A percentile compares a stretch with the other conserved stretches of the same genome.
Conservation (phyloP, 2,797 vertebrate species). For the Enteromius unitaeniatus region DNA sequence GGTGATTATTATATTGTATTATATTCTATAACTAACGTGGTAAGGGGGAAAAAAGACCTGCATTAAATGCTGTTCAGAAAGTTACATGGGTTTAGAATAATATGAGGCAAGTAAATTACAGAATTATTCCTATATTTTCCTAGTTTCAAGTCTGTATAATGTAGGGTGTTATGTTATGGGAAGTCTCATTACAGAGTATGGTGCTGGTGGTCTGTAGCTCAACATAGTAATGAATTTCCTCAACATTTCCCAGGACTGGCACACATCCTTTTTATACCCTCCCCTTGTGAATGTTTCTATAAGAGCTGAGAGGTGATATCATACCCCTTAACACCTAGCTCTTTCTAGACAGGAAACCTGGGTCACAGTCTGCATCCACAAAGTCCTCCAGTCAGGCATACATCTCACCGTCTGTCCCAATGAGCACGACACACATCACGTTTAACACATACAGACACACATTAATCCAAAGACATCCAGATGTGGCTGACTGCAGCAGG, state of each 20-base stretch:
- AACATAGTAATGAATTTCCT: slow-evolving; percentile 67
- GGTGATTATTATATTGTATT: background rate
- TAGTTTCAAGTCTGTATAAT: slow-evolving; percentile 51
- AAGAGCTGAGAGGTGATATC: slow-evolving; percentile 57
- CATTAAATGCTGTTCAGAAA: background rate
- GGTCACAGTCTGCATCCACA: slow-evolving; percentile 37
- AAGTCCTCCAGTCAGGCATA: slow-evolving; percentile 24
- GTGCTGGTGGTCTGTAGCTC: slow-evolving; percentile 64
- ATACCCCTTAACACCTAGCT: slow-evolving; percentile 33
- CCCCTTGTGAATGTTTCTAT: slow-evolving; percentile 44
- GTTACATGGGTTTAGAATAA: background rate
- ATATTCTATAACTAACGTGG: background rate
- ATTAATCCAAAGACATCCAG: slow-evolving; percentile 34
- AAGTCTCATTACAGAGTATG: slow-evolving; percentile 73
- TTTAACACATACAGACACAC: slow-evolving; percentile 23
- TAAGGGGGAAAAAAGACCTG: background rate
- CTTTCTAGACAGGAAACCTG: slow-evolving; percentile 54
- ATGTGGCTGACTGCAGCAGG: slow-evolving; percentile 27
- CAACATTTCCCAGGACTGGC: slow-evolving; percentile 61
- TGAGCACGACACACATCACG: slow-evolving; percentile 29
- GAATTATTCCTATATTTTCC: background rate
- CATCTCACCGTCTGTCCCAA: slow-evolving; percentile 13
- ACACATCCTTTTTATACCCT: slow-evolving; percentile 51
- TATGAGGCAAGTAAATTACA: background rate
- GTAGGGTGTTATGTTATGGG: slow-evolving; percentile 69